Conservation (phyloP, 2,888 invertebrate species). For the Polylopha cassiicola region DNA sequence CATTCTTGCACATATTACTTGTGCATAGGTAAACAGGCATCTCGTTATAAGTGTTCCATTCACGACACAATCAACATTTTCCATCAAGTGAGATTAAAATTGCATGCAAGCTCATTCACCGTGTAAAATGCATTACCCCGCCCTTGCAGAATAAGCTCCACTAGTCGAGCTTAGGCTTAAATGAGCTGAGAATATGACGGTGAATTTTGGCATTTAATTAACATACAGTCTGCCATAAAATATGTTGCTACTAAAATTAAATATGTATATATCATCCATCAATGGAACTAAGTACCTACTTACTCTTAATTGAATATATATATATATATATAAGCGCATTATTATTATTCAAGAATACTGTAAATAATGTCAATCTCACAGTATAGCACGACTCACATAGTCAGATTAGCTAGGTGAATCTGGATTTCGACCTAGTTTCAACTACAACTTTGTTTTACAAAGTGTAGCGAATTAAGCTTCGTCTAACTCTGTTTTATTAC, state of each 20-base stretch:
- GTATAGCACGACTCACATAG: too few relatives aligned
- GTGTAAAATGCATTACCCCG: constrained; percentile 10
- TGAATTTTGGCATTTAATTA: too few relatives aligned
- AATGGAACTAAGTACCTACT: too few relatives aligned
- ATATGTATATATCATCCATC: too few relatives aligned
- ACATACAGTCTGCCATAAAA: too few relatives aligned
- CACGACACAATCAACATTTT: constrained; percentile 11
- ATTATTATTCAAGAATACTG: too few relatives aligned
- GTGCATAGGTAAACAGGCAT: constrained; percentile 7
- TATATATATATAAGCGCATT: too few relatives aligned
- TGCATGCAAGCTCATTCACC: constrained; percentile 12
- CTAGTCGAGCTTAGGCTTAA: not conserved
- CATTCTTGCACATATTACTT: too few relatives aligned
- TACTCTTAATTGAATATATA: too few relatives aligned
- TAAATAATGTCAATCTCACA: too few relatives aligned
- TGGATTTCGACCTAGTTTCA: constrained; percentile 15
- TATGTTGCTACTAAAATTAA: too few relatives aligned
- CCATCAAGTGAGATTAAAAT: constrained; percentile 14
- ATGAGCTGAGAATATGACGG: too few relatives aligned
- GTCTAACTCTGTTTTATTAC: constrained; percentile 16
- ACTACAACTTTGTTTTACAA: constrained; percentile 17
- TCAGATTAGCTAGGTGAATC: constrained; percentile 13
- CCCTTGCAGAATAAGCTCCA: constrained; percentile 4
- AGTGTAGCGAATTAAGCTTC: constrained; percentile 13
- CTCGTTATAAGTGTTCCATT: constrained; percentile 5